These are phyloP conservation scores for Eolophus roseicapilla DNA, from an alignment of 2,113 vertebrate species.

Conservation along the genomic window DNA sequence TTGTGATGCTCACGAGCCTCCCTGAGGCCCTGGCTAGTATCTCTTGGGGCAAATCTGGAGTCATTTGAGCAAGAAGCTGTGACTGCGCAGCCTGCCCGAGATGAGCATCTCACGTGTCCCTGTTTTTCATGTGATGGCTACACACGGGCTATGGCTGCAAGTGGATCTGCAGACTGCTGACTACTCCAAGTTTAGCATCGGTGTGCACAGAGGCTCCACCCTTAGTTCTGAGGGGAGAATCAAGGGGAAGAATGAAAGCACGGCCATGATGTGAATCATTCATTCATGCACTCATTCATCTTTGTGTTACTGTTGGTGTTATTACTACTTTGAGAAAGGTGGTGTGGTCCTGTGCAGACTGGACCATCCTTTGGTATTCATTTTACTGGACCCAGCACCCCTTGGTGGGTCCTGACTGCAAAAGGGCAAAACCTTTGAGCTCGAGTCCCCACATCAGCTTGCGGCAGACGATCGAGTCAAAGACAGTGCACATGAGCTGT, in stretches of 20 bases:
- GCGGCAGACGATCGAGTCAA: rapidly evolving
- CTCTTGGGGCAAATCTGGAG: background rate
- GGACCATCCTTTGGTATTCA: background rate
- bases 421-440: background rate
- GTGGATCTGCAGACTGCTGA: background rate
- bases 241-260: background rate
- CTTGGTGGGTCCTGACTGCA: background rate
- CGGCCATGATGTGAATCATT: background rate
- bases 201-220: background rate
- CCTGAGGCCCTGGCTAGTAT: background rate
- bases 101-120: background rate
- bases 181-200: background rate
- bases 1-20: background rate
- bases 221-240: background rate
- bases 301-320: background rate
- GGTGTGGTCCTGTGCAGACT: background rate
- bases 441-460: background rate
- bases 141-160: background rate
- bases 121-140: background rate
- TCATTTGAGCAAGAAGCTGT: background rate
- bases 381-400: background rate
- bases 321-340: background rate
- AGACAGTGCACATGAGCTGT: background rate
- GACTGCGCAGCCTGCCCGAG: background rate
- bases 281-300: slow-evolving; percentile 6